Evolutionary conservation across 2,797 vertebrate genomes (phyloP), one percentile per base, ranked within the genome.

Genomic region (Poeciliopsis turneri): DNA sequence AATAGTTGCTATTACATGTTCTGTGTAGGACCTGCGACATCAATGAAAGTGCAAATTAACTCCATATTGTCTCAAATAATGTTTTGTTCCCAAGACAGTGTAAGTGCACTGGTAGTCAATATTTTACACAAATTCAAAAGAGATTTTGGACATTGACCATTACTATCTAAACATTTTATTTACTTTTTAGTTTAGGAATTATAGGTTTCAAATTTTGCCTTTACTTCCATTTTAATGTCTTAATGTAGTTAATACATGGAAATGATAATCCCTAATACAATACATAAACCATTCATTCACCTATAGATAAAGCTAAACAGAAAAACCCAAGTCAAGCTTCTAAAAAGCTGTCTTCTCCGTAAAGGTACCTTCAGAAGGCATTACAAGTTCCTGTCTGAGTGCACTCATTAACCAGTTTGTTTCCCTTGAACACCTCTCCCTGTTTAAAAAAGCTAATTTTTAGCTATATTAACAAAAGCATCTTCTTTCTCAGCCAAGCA

Each of bases 381-480:
- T 81, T 76, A 81, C 90, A 83, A 92, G 74, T 90, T 86, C 87
- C 90, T 85, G 86, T 92, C 90, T 86, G 81, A 90, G 86, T 84
- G 90, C 94, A 98, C 93, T 98, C 90, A 98, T 97, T 98, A 97
- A 98, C 97, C 93, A 95, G 92, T 95, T 92, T 92, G 94, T 96
- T 94, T 96, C 93, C 94, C 95, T 94, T 96, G 95, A 96, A 96
- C 94, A 97, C 96, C 94, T 94, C 94, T 84, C 90, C 83, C 92
- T 84, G 86, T 95, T 97, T 96, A 94, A 77, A 91, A 91, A 92
- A 93, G 95, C 93, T 96, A 96, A 96, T 96, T 92, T 93, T 96
- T 96, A 95, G 94, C 95, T 86, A 94, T 81, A 87, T 92, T 94
- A 94, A 94, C 78, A 72, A 78, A 88, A 72, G 79, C 83, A 78